Percentiles rank a stretch among this genome's conserved stretches.
phyloP scores from a whole-genome alignment of 1,140 invertebrate genomes.

The Paracyclopina nana region DNA sequence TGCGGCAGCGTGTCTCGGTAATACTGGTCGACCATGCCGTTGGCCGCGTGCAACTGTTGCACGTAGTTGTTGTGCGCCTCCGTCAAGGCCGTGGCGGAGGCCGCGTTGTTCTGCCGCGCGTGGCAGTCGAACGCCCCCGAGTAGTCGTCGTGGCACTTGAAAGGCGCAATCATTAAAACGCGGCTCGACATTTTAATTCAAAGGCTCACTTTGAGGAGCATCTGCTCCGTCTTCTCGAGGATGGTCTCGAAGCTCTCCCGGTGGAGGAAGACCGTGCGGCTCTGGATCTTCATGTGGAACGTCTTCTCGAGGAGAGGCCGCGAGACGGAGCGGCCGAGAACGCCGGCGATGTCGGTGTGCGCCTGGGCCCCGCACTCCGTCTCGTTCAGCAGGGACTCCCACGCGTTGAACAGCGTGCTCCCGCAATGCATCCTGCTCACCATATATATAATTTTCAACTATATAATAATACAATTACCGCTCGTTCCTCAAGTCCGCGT shows the following conservation, averaged over 20 bases:
- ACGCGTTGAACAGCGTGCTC: conserved; percentile 63
- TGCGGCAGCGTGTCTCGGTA: conserved; percentile 50
- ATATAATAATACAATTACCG: conserved; percentile 35
- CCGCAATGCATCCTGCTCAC: conserved; percentile 54
- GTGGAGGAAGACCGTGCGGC: conserved; percentile 70
- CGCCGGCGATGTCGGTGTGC: conserved; percentile 63
- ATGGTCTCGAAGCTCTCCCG: conserved; percentile 76
- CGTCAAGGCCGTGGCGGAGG: conserved; percentile 52
- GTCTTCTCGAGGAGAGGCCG: conserved; percentile 66
- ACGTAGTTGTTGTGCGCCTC: conserved; percentile 84
- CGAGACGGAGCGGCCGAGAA: conserved; percentile 47
- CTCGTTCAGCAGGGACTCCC: conserved; percentile 77
- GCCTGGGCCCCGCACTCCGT: conserved; percentile 78
- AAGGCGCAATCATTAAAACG: conserved; percentile 18
- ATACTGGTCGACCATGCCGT: conserved; percentile 55
- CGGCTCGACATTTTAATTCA: neutral
- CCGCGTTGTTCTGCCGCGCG: conserved; percentile 34
- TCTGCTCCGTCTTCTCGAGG: conserved; percentile 67
- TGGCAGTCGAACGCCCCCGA: conserved; percentile 55
- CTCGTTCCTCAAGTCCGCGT: conserved; percentile 66
- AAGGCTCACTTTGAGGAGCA: conserved; percentile 48
- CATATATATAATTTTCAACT: conserved; percentile 27
- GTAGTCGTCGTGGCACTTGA: conserved; percentile 62
- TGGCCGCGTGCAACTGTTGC: conserved; percentile 72
- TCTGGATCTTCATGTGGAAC: conserved; percentile 78